Base-by-base conservation (phyloP, 1,140 invertebrate species). In the Rhyacophila brunnea region DNA sequence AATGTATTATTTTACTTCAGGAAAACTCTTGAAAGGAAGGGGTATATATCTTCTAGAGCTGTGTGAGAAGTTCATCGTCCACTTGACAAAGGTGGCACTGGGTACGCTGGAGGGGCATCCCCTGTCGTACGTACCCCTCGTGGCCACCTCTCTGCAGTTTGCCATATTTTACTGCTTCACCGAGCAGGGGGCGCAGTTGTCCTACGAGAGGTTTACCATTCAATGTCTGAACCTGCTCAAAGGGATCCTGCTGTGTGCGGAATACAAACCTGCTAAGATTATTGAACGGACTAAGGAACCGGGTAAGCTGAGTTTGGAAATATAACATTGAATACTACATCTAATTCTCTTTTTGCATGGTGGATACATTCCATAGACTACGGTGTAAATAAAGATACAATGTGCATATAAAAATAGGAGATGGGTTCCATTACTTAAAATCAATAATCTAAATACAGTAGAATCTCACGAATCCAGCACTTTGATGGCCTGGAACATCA, bases 211-310 rank as follows among this genome's bases (percentile, higher is more conserved):
- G 69, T 93, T 96, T 71, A 86, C 86, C 36, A 92, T 97, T 61
- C 90, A 94, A 59, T 92, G 89, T 66, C 83, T 97, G 54, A 96
- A 95, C 77, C 79, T 96, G 52, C 85, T 96, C 20, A 96, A 94
- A 73, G 83, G 81, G 0, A 89, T 96, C 58, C 77, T 96, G 61
- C 72, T 89, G 48, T 90, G 88, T 74, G 76, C 82, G 6, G 85
- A 89, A 68, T 94, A 90, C 70, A 89, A 85, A 67, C 73, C 81
- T 44, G 77, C 80, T 0, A 88, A 88, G 74, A 68, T 72, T 61
- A 69, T 74, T 18, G 83, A 83, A 75, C 67, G 70, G 68, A 80
- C 80, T 45, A 79, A 74, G 55, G 77, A 80, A 19, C 70, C 76
- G 35, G 71, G 80, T 76, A 58, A 74, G 72, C 51, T n/a, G 18